Evolutionary conservation across 1,140 invertebrate species (phyloP).

Genomic region (Acromyrmex heyeri): DNA sequence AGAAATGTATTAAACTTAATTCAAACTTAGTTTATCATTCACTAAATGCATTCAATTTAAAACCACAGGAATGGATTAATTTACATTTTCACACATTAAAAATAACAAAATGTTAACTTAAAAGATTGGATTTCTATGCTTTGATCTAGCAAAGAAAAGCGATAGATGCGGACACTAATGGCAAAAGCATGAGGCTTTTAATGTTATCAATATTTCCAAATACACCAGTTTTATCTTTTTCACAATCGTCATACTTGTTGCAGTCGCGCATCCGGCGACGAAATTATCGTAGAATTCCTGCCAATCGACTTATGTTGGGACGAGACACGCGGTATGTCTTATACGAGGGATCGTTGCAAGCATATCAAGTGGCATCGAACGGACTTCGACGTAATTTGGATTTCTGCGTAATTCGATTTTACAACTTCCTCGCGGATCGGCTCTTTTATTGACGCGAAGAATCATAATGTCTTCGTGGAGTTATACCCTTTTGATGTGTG

Average conservation of each 20-base stretch:
- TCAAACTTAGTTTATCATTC: too few relatives aligned
- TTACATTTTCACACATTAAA: too few relatives aligned
- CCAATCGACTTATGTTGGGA: neutral
- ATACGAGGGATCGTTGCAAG: constrained; percentile 63
- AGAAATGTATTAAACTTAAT: too few relatives aligned
- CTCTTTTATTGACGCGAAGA: constrained; percentile 29
- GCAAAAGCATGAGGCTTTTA: neutral
- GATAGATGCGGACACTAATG: neutral
- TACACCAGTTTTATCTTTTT: neutral
- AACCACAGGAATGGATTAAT: too few relatives aligned
- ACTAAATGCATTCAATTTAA: too few relatives aligned
- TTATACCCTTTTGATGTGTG: constrained; percentile 34
- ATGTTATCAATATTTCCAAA: neutral
- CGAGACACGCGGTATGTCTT: constrained; percentile 55
- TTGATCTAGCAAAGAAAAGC: neutral
- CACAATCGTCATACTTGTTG: neutral
- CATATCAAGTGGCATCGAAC: constrained; percentile 68
- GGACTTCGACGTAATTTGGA: constrained; percentile 41
- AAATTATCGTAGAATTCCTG: neutral
- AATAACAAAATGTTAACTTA: too few relatives aligned
- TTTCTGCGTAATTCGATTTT: constrained; percentile 77
- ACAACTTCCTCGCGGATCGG: constrained; percentile 81
- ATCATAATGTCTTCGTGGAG: constrained; percentile 18
- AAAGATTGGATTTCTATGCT: too few relatives aligned
- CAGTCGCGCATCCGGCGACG: neutral